A percentile compares a stretch with the other conserved stretches of the same genome.
phyloP scores from a whole-genome alignment of 2,797 vertebrate genomes.

The Etheostoma perlongum region DNA sequence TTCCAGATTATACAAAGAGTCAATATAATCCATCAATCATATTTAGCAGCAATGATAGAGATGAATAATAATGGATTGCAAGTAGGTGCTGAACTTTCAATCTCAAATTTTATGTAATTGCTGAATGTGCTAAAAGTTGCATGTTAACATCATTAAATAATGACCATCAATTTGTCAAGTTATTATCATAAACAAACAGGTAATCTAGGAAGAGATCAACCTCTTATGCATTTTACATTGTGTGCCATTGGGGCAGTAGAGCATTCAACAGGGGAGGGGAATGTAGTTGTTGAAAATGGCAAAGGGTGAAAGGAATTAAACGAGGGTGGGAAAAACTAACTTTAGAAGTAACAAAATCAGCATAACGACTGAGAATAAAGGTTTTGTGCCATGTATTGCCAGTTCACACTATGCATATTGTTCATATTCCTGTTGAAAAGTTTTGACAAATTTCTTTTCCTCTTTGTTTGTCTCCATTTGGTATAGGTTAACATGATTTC shows the following conservation, averaged over 20 bases:
- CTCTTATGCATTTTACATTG: no score
- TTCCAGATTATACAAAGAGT: background rate
- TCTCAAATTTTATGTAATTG: background rate
- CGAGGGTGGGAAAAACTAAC: background rate
- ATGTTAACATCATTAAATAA: background rate
- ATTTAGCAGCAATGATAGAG: background rate
- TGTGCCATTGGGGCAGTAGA: background rate
- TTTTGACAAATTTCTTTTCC: background rate
- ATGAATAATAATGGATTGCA: background rate
- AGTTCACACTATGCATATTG: background rate
- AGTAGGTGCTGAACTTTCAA: background rate
- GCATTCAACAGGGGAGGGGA: background rate
- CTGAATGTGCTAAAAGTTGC: background rate
- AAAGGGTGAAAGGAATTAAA: no score
- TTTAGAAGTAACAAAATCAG: background rate
- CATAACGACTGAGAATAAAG: background rate
- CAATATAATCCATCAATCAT: background rate
- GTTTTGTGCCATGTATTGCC: background rate
- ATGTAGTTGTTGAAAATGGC: background rate
- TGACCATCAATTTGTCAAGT: background rate
- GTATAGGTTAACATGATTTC: background rate
- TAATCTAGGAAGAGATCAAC: background rate
- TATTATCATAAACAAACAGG: conserved; percentile 10
- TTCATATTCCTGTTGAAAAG: background rate
- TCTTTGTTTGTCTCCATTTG: conserved; percentile 1